Evolutionary conservation across 2,113 vertebrate genomes (phyloP), one percentile per base, ranked within the genome.

Genomic region (Octodon degus): DNA sequence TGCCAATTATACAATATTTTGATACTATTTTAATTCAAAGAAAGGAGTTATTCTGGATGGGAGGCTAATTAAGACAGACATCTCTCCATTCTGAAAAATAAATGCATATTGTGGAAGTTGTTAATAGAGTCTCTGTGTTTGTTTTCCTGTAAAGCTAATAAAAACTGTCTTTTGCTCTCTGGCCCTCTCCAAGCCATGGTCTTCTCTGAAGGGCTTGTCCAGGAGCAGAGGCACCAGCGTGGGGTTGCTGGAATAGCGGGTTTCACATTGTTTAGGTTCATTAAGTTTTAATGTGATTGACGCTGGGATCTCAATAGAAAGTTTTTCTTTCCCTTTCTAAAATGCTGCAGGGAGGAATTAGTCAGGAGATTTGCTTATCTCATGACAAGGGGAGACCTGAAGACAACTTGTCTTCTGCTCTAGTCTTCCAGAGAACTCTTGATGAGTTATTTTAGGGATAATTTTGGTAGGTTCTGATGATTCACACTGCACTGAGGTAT

Each of bases 31-130:
- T 97, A 96, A 92, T 95, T 93, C 60, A 95, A 91, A 90, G 58
- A 90, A 72, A 22, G 7, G 1, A n/a, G 32, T 96, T 72, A 13
- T 22, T 92, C n/a, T 94, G 79, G 60, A 55, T 65, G 19, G 65
- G 53, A 89, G 9, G 40, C 72, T 96, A 97, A 96, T 93, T 97
- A 98, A 96, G 89, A 58, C 14, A 32, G 25, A 43, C 27, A 84
- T 91, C 87, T 96, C 92, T 90, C 63, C 13, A 40, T 32, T 87
- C 34, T 83, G n/a, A 89, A 91, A 43, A 82, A 90, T 55, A 60
- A 88, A 79, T 80, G 9, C 40, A 37, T 47, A 10, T 34, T n/a
- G 37, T 93, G 53, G 30, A 86, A 93, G n/a, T 77, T 81, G 60
- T n/a, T 60, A 79, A 62, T 3, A 68, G 11, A 53, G 6, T 63